Base-by-base conservation (phyloP, 2,888 invertebrate species). In the Dermolepida albohirtum region DNA sequence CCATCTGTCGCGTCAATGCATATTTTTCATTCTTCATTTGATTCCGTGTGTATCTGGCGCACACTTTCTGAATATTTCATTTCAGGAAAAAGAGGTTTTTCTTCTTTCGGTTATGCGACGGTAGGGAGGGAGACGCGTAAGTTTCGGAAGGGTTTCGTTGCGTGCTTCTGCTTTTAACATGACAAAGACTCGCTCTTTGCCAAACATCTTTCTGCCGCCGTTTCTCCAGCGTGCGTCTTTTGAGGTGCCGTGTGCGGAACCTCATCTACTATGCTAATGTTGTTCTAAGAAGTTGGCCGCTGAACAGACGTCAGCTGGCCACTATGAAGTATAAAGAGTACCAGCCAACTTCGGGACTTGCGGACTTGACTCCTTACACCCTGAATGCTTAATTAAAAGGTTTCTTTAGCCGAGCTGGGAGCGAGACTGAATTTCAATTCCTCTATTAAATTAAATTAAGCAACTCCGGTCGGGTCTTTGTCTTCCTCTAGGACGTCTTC, bases 291-390 rank as follows among this genome's bases (percentile, higher is more conserved):
- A 82, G 81, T 82, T 81, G 78, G 78, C 78, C 78, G 77, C 75
- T 75, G 76, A 75, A 74, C 69, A 76, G 76, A 76, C 78, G 85
- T 83, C 86, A 86, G 85, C 85, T 86, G 86, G 84, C 82, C 81
- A 84, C 84, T 84, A 85, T 85, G 85, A 86, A 86, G 85, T 86
- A 85, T 85, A 85, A 85, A 86, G 85, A 85, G 83, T 83, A 78
- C 76, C 64, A 41, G 55, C 66, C 76, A 79, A 79, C 72, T 75
- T 74, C 71, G 65, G 70, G 72, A 70, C 68, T 71, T 72, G 72
- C 71, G 72, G 71, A 72, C 71, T 74, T 70, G 70, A 69, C 68
- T 75, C 73, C 75, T 75, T 73, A 73, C 71, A 73, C 69, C 72
- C 75, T 74, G 74, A 73, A 75, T 77, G 77, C 77, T 77, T 78